Evolutionary conservation across 92 coral and sea anemone genomes (phyloP), one percentile per base, ranked within the genome.

Genomic region (Zoanthus sansibaricus): DNA sequence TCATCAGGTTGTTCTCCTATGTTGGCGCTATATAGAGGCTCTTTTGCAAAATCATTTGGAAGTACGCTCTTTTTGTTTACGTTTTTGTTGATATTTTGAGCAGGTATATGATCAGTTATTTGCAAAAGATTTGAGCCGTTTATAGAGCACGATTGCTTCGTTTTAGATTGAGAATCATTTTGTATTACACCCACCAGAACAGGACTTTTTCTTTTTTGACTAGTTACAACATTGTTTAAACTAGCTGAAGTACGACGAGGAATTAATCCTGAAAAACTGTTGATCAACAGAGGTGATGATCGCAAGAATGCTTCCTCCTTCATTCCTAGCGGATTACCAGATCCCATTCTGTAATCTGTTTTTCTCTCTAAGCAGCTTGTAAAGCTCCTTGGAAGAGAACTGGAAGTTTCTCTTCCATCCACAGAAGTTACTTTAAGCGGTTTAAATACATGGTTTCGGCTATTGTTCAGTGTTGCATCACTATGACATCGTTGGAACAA

Each of bases 331-430:
- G 55, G 72, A 20, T 46, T 3, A 9, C 46, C 16, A 21, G 48
- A 37, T 11, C 11, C 58, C 58, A 64, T 18, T 15, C 33, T 1
- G 3, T 62, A 6, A 5, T 9, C 72, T 15, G 4, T n/a, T 62
- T 79, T 68, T 45, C 44, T 79, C 6, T 8, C 45, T 3, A 44
- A 17, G 13, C 31, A 79, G 47, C 48, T 15, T 9, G 72, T 79
- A 3, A 54, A 20, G 56, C 45, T 64, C 45, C 84, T 79, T 64
- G 84, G 84, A 16, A 64, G 56, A 25, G 84, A 79, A 21, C 6
- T n/a, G 0, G 59, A 20, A 11, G n/a, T 48, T 75, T 15, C 61
- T n/a, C 17, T 75, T 69, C 17, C 32, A 69, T 69, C 46, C 11
- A 42, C 30, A 16, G 32, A 4, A n/a, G 9, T 18, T 13, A 44